These are phyloP conservation scores for Oreotrochilus melanogaster DNA, from an alignment of 2,113 vertebrate species.

Conservation along the genomic window DNA sequence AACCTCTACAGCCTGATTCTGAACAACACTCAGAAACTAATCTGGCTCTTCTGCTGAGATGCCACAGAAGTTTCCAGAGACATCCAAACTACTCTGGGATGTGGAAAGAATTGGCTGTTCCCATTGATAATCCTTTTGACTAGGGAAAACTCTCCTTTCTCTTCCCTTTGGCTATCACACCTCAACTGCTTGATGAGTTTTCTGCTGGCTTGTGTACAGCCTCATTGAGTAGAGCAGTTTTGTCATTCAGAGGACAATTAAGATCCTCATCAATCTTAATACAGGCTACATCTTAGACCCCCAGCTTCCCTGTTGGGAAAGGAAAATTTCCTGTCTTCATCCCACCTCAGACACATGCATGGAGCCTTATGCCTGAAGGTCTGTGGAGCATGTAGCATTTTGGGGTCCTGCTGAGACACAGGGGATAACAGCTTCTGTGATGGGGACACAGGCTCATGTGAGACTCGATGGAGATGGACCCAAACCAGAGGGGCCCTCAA, in stretches of 20 bases:
- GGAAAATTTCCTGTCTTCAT: background rate
- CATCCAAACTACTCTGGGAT: background rate
- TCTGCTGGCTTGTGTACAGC: background rate
- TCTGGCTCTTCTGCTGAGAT: background rate
- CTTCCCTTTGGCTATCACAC: background rate
- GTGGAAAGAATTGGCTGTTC: background rate
- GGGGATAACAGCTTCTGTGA: background rate
- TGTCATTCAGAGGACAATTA: background rate
- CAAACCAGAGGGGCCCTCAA: slow-evolving; percentile 32
- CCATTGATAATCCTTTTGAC: background rate
- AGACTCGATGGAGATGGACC: background rate
- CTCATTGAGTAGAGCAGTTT: background rate
- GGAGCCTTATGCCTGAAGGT: background rate
- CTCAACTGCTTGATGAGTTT: background rate
- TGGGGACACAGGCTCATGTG: background rate
- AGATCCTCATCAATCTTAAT: background rate
- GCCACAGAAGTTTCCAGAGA: background rate
- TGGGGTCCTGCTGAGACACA: background rate
- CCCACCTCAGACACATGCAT: background rate
- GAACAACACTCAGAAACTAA: background rate
- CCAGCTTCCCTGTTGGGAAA: background rate
- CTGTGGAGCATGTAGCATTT: background rate
- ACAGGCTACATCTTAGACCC: background rate
- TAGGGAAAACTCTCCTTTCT: background rate
- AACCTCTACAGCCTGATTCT: background rate